Evolutionary conservation across 2,797 vertebrate genomes (phyloP).

Genomic region (Halcyon smyrnensis): DNA sequence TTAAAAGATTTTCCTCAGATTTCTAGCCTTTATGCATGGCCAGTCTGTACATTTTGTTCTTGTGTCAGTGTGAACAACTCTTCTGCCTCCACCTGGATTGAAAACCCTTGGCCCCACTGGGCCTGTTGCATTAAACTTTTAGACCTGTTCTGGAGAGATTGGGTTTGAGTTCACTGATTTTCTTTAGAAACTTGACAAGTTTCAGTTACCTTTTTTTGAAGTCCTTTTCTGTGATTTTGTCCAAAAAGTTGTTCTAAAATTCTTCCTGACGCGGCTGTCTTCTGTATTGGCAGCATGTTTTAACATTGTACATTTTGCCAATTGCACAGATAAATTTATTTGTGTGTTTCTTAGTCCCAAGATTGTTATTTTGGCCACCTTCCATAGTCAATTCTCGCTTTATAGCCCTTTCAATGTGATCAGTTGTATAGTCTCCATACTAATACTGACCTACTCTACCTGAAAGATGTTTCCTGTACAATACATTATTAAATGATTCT

Average conservation of each 20-base stretch:
- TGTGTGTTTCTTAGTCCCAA: background rate
- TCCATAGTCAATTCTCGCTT: background rate
- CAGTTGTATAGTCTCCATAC: background rate
- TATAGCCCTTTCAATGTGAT: background rate
- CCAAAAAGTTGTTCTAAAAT: background rate
- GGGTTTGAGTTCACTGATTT: background rate
- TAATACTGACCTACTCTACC: background rate
- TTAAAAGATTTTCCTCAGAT: background rate
- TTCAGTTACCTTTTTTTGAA: background rate
- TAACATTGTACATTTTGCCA: background rate
- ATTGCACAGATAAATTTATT: background rate
- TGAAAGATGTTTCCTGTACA: background rate
- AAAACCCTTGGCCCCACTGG: background rate
- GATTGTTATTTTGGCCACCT: background rate
- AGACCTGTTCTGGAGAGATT: background rate
- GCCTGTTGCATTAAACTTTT: background rate
- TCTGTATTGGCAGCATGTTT: background rate
- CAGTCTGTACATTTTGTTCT: background rate
- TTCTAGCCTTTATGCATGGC: background rate
- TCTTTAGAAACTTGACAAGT: background rate
- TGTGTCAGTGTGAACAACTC: background rate
- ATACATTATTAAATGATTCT: background rate
- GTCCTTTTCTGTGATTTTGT: background rate
- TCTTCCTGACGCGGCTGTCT: background rate
- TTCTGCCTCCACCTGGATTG: background rate